phyloP scores from a whole-genome alignment of 2,797 vertebrate species.

The Sebastes oblongus region DNA sequence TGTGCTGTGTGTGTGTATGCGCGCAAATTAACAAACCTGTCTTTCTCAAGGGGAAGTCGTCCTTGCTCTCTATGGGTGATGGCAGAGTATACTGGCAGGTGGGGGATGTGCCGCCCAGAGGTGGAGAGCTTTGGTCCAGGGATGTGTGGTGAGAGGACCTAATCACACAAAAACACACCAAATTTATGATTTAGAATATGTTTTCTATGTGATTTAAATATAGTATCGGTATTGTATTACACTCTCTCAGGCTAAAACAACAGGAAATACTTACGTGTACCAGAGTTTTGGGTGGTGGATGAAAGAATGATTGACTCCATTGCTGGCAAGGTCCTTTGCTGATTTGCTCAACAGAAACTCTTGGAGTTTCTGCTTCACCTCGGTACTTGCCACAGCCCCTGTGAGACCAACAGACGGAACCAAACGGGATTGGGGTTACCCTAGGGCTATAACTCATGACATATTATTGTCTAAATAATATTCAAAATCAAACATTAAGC shows the following conservation, averaged over 20 bases:
- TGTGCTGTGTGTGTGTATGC: constrained; percentile 1
- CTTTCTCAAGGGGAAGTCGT: constrained; percentile 98
- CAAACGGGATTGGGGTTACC: constrained; percentile 73
- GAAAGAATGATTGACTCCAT: constrained; percentile 88
- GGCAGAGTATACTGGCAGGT: constrained; percentile 93
- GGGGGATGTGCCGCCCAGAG: constrained; percentile 92
- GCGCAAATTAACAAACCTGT: constrained; percentile 86
- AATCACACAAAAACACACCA: constrained; percentile 30
- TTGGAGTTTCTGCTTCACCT: constrained; percentile 99
- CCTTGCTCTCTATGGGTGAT: constrained; percentile 90
- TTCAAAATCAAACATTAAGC: not conserved
- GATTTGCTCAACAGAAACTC: constrained; percentile 99
- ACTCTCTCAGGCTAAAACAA: not conserved
- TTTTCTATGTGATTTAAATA: not conserved
- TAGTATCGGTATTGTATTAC: not conserved
- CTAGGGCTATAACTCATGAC: constrained; percentile 43
- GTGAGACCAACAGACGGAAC: constrained; percentile 75
- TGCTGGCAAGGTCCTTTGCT: constrained; percentile 89
- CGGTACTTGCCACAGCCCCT: constrained; percentile 98
- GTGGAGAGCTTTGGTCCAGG: constrained; percentile 98
- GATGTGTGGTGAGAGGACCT: constrained; percentile 97
- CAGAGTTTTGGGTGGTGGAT: constrained; percentile 95
- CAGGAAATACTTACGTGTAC: constrained; percentile 89
- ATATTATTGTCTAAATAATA: not conserved
- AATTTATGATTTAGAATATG: not conserved